These are phyloP conservation scores for Anableps anableps DNA, from an alignment of 2,797 vertebrate genomes.

Conservation along the genomic window DNA sequence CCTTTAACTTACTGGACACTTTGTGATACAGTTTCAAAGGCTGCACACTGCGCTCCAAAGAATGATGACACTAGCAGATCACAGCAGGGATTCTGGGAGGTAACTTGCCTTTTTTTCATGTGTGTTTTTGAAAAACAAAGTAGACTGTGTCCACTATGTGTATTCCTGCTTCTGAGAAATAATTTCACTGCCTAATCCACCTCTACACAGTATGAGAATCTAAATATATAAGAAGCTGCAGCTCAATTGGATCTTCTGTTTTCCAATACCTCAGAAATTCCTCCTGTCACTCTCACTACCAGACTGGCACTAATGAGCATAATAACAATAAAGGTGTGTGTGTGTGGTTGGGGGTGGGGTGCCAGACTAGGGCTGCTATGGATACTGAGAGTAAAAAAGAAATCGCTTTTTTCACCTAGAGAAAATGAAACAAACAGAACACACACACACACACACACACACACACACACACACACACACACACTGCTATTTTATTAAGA, in stretches of 20 bases:
- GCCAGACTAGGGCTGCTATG: constrained; percentile 44
- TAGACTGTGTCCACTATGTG: too few relatives aligned
- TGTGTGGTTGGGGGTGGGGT: too few relatives aligned
- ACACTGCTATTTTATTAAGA: background rate
- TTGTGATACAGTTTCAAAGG: constrained; percentile 87
- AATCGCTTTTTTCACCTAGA: background rate
- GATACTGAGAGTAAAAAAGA: constrained; percentile 29
- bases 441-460: background rate
- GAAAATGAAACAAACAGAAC: constrained; percentile 10
- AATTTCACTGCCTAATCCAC: background rate
- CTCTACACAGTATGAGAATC: background rate
- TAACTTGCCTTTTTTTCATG: constrained; percentile 64
- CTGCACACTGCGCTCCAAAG: constrained; percentile 90
- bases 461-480: background rate
- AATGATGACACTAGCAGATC: constrained; percentile 81
- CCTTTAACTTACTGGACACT: constrained; percentile 69
- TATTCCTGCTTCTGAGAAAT: background rate
- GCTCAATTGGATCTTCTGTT: constrained; percentile 16
- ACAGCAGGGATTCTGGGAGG: constrained; percentile 85
- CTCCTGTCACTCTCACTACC: constrained; percentile 12
- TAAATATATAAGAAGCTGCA: constrained; percentile 5
- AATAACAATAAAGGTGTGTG: constrained; percentile 32
- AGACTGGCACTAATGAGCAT: constrained; percentile 33
- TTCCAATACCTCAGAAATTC: constrained; percentile 5
- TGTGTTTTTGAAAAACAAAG: background rate